Evolutionary conservation across 1,140 invertebrate species (phyloP), one percentile per base, ranked within the genome.

Genomic region (Ephestia elutella): DNA sequence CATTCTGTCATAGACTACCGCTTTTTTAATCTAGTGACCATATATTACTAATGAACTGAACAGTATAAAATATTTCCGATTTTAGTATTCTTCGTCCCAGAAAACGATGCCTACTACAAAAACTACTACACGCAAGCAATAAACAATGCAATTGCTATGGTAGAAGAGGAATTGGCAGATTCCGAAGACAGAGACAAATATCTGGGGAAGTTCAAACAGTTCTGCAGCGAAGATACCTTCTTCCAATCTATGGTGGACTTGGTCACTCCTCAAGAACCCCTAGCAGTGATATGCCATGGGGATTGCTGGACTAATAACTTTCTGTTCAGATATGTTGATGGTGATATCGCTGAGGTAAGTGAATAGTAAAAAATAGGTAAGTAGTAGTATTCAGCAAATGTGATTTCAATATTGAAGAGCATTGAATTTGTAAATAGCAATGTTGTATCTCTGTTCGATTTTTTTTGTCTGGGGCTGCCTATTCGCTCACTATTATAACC

Each of bases 221-320:
- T 94, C 72, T 90, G 93, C 15, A 89, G 90, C 21, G 90, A 92
- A 59, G 90, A 93, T 2, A 90, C 90, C 0, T 94, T 94, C 71
- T 94, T 94, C 68, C 87, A 89, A 0, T 91, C 90, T 0, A 94
- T 94, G 93, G 90, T 93, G 44, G 88, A 92, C 21, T 69, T 93
- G 57, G 92, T 92, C 1, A 84, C 90, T 1, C 86, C 91, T 0
- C 86, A 90, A 62, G 92, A 93, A 17, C 90, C 92, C 0, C 75
- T 94, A 17, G 92, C 92, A 0, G 92, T 93, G 4, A 92, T 95
- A 57, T 92, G 92, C 59, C 94, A 95, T 63, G 94, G 94, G 0
- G 93, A 94, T 61, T 94, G 93, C 71, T 94, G 93, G 93, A 93
- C 93, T 0, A 94, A 94, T 64, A 95, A 95, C 76, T 91, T 94